A percentile compares a stretch with the other conserved stretches of the same genome.
phyloP scores from a whole-genome alignment of 2,113 vertebrate genomes.

The Arothron firmamentum region DNA sequence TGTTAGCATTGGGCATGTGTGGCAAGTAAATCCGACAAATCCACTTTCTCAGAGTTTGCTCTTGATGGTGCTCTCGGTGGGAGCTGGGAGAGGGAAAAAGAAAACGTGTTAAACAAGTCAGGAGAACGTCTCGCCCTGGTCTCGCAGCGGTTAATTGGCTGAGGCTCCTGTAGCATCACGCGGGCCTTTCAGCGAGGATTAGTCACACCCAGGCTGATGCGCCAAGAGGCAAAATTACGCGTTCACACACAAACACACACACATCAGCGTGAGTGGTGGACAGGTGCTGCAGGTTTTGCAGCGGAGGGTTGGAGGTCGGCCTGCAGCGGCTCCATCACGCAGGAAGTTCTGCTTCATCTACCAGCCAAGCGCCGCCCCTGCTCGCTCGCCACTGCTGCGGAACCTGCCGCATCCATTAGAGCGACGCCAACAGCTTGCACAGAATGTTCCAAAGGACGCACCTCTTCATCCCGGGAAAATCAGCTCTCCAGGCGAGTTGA shows the following conservation, averaged over 20 bases:
- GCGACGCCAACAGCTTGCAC: conserved; percentile 10
- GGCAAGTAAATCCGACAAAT: conserved; percentile 42
- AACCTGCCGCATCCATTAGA: conserved; percentile 54
- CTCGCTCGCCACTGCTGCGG: conserved; percentile 48
- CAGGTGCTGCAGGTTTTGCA: conserved; percentile 57
- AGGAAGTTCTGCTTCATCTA: conserved; percentile 54
- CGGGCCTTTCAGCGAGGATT: conserved; percentile 52
- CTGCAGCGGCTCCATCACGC: conserved; percentile 54
- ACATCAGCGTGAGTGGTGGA: conserved; percentile 30
- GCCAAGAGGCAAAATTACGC: conserved; percentile 36
- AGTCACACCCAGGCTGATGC: conserved; percentile 34
- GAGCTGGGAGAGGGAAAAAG: conserved; percentile 18
- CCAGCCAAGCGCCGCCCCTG: conserved; percentile 51
- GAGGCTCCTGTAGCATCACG: conserved; percentile 2
- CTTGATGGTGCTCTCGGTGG: conserved; percentile 49
- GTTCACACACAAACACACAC: conserved; percentile 20
- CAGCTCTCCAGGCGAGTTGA: neutral
- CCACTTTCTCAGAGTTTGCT: conserved; percentile 62
- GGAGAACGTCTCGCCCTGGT: conserved; percentile 23
- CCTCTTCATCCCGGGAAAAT: conserved; percentile 21
- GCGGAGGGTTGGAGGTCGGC: conserved; percentile 53
- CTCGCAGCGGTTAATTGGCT: conserved; percentile 28
- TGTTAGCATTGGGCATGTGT: conserved; percentile 26
- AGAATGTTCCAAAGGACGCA: conserved; percentile 30
- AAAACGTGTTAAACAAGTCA: conserved; percentile 26